Evolutionary conservation across 2,113 vertebrate genomes (phyloP).

Genomic region (Bombycilla garrulus): DNA sequence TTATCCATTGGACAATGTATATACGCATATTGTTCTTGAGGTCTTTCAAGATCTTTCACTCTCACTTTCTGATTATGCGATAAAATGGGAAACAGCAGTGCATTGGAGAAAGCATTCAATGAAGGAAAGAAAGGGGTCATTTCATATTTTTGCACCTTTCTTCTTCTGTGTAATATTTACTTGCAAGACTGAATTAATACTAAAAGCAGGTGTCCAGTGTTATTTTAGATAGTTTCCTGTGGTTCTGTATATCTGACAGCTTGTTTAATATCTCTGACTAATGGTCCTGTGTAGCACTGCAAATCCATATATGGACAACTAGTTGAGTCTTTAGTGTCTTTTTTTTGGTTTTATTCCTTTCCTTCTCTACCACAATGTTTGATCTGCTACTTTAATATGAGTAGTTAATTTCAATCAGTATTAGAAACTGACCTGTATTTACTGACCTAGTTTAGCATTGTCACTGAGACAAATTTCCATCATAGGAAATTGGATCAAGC

Average conservation of each 20-base stretch:
- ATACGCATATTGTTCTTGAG: background rate
- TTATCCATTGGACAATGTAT: background rate
- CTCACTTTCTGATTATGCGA: background rate
- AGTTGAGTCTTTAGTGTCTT: background rate
- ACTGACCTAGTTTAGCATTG: background rate
- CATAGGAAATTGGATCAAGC: background rate
- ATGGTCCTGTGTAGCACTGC: background rate
- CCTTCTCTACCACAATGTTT: background rate
- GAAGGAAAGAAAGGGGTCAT: background rate
- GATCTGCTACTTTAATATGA: background rate
- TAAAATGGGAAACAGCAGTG: background rate
- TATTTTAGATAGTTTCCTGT: background rate
- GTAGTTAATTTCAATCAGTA: background rate
- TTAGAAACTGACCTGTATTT: background rate
- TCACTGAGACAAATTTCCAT: background rate
- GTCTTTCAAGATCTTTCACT: background rate
- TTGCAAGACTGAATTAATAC: background rate
- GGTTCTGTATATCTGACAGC: background rate
- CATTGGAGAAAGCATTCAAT: background rate
- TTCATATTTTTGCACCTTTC: background rate
- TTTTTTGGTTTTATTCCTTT: background rate
- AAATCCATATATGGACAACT: background rate
- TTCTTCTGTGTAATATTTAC: background rate
- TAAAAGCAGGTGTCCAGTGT: background rate
- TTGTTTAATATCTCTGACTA: background rate